Conservation (phyloP, 2,113 vertebrate species). For the Melanocharis versteri region DNA sequence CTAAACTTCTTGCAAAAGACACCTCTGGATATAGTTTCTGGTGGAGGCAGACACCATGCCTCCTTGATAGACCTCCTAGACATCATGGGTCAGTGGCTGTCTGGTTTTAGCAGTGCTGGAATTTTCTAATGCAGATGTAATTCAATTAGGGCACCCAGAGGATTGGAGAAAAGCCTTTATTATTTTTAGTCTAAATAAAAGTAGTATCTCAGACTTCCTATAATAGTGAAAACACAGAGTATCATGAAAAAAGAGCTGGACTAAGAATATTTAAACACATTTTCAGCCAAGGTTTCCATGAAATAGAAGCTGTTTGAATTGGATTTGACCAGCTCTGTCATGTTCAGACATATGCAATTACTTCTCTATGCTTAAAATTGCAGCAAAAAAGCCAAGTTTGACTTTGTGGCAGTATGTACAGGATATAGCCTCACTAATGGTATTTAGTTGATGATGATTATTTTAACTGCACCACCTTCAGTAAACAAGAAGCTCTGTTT, state of each 20-base stretch:
- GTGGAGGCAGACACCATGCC: not conserved
- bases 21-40: conserved; percentile 19
- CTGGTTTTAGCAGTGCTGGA: not conserved
- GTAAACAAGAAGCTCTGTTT: not conserved
- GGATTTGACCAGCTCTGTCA: not conserved
- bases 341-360: not conserved
- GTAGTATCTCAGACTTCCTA: conserved; percentile 23
- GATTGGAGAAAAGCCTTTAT: conserved; percentile 15
- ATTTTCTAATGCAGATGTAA: conserved; percentile 16
- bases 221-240: conserved; percentile 9
- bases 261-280: not conserved
- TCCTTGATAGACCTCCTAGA: not conserved
- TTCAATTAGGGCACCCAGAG: conserved; percentile 2
- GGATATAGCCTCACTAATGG: not conserved
- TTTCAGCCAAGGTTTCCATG: conserved; percentile 5
- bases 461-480: not conserved
- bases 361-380: not conserved
- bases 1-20: not conserved
- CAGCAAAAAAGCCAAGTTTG: not conserved
- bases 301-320: not conserved
- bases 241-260: not conserved
- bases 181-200: conserved; percentile 56
- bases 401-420: not conserved
- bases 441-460: not conserved
- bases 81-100: not conserved